phyloP scores from a whole-genome alignment of 37 sponge, comb jelly and placozoan species.

The Haliclona indistincta region DNA sequence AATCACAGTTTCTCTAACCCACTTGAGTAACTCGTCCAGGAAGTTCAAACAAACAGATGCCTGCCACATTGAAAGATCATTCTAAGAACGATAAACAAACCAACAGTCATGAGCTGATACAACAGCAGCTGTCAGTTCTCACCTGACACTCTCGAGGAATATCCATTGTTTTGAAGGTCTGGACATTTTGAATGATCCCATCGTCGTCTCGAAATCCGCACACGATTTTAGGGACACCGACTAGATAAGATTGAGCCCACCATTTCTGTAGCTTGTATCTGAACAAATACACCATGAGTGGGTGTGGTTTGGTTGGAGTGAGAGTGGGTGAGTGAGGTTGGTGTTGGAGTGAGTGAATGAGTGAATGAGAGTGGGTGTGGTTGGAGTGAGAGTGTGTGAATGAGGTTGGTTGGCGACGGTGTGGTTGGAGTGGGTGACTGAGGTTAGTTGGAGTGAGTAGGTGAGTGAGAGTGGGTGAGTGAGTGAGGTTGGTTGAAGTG shows the following conservation, averaged over 20 bases:
- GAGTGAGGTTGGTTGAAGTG: no score
- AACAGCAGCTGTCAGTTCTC: background rate
- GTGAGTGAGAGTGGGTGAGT: no score
- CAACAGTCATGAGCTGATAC: background rate
- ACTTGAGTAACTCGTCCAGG: conserved; percentile 71
- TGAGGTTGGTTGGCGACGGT: background rate
- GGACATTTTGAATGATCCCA: conserved; percentile 62
- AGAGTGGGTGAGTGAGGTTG: background rate
- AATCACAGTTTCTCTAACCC: conserved; percentile 66
- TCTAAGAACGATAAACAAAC: conserved; percentile 8
- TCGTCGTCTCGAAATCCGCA: conserved; percentile 88
- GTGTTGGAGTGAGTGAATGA: background rate
- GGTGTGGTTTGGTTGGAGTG: background rate
- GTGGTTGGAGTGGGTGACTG: background rate
- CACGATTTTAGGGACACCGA: conserved; percentile 81
- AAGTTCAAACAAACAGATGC: conserved; percentile 84
- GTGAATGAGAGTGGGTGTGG: no score
- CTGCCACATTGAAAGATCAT: conserved; percentile 70
- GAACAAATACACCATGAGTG: no score
- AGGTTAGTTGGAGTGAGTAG: no score
- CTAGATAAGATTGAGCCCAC: conserved; percentile 89
- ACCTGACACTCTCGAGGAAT: conserved; percentile 78
- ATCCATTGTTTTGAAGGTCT: conserved; percentile 72
- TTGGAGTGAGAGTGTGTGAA: background rate
- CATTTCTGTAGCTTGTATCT: conserved; percentile 82